Base-by-base conservation (phyloP, 2,888 invertebrate genomes). In the Aethes cnicana region DNA sequence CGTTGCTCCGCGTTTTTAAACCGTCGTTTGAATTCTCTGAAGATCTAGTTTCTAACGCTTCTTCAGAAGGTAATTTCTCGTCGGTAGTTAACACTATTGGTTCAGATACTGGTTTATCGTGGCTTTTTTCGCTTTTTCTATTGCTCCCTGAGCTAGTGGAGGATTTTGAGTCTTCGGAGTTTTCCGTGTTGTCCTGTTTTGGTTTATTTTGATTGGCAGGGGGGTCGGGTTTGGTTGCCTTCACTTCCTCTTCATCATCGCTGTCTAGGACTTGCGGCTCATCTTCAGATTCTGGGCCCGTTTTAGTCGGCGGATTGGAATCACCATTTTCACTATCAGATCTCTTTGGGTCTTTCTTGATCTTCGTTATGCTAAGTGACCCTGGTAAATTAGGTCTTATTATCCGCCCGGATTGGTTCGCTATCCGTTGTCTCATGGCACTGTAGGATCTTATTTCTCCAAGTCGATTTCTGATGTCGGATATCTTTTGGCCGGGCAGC, bases 281-380 rank as follows among this genome's bases (percentile, higher is more conserved):
- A 23, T 82, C 84, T 26, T 85, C 85, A 14, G 84, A 80, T 33
- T 73, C 78, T 0, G 64, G 35, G 8, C 80, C 78, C 59, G 68
- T 63, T 64, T 72, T 83, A 41, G 59, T 70, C 4, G 62, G 61
- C 16, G 68, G 53, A 42, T 64, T 61, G 2, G 64, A 56, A 46
- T 76, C 70, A 59, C 66, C 73, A 21, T 64, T 66, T 23, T 77
- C 74, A 32, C 58, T 61, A 8, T 73, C 72, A 14, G 68, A 50
- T 63, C 74, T 84, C 62, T 76, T 84, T 0, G 62, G 52, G 3
- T 82, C 75, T 63, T 72, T 85, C 1, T 77, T 64, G 56, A 88
- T 82, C 68, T 84, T 87, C 0, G 88, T 89, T 54, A 88, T 89
- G 57, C 89, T 89, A 5, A 89, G 77, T 8, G 89, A 87, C 3